phyloP scores from a whole-genome alignment of 2,888 invertebrate species.

The Acanthoscelides obtectus region DNA sequence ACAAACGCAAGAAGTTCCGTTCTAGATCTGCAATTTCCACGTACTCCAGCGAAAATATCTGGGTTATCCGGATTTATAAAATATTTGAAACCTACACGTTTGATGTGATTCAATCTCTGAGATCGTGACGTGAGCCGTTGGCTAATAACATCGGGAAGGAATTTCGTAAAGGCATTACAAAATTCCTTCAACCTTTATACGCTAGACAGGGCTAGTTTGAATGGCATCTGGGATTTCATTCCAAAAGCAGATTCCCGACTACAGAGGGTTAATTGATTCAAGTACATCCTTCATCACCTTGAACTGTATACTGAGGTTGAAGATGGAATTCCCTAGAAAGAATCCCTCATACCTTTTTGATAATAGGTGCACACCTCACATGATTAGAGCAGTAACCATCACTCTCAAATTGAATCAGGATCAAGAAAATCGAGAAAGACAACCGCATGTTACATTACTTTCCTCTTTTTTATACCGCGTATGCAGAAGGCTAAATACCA shows the following conservation, averaged over 20 bases:
- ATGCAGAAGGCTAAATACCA: too few species aligned
- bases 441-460: too few species aligned
- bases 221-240: neutral
- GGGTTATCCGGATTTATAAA: slow-evolving; percentile 4
- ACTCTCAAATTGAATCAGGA: too few species aligned
- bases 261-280: neutral
- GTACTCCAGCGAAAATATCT: slow-evolving; percentile 1
- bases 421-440: too few species aligned
- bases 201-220: neutral
- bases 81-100: slow-evolving; percentile 11
- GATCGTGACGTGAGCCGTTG: slow-evolving; percentile 6
- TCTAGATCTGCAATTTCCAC: neutral
- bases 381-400: too few species aligned
- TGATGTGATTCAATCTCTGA: slow-evolving; percentile 8
- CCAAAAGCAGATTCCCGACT: neutral
- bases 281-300: neutral
- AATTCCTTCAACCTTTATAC: neutral
- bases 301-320: too few species aligned
- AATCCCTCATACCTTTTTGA: too few species aligned
- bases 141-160: neutral
- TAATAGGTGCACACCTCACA: too few species aligned
- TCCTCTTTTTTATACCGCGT: too few species aligned
- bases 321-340: too few species aligned
- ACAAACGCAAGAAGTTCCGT: neutral
- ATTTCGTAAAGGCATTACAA: neutral